Base-by-base conservation (phyloP, 92 coral and sea anemone species). In the Pocillopora grandis region DNA sequence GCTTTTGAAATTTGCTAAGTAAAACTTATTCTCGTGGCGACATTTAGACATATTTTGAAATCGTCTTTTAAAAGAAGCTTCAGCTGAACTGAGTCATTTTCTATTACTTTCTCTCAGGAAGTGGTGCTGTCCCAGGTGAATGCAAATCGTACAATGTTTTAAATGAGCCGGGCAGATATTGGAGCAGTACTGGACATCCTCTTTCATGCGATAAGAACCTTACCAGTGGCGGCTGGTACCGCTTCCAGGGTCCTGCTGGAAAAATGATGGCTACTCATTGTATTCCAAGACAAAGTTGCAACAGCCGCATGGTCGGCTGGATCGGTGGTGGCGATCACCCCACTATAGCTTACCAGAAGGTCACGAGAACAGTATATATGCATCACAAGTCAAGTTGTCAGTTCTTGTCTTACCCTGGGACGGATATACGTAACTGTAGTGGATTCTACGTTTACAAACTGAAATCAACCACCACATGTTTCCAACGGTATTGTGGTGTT, bases 241-340 rank as follows among this genome's bases (percentile, higher is more conserved):
- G 80, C 14, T 83, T 83, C 33, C 23, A 12, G 2, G 87, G 87
- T 19, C 74, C 42, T 1, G 87, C 87, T 62, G 87, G 87, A 0
- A 66, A 12, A 56, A 83, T 83, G 87, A 75, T 83, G 80, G 71
- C 87, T 33, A 35, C 80, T 35, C 59, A 83, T 49, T 83, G 87
- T 33, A 76, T 83, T 18, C 87, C 87, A 4, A 21, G 27, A 9
- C 9, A 2, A 12, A 21, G 74, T n/a, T 83, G 87, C 36, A 83
- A 83, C 66, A 63, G 80, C 2, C 18, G 60, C 1, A 33, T 18
- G 56, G 56, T 73, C 1, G 72, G 48, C 21, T 83, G 87, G 87
- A 73, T 83, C 33, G n/a, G 62, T 31, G 84, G 70, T 3, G 74
- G 74, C 1, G 74, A 1, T 19, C 87, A 83, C 33, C 87, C 87